A percentile compares a stretch with the other conserved stretches of the same genome.
phyloP scores from a whole-genome alignment of 2,888 invertebrate species.

The Liodrosophila aerea region DNA sequence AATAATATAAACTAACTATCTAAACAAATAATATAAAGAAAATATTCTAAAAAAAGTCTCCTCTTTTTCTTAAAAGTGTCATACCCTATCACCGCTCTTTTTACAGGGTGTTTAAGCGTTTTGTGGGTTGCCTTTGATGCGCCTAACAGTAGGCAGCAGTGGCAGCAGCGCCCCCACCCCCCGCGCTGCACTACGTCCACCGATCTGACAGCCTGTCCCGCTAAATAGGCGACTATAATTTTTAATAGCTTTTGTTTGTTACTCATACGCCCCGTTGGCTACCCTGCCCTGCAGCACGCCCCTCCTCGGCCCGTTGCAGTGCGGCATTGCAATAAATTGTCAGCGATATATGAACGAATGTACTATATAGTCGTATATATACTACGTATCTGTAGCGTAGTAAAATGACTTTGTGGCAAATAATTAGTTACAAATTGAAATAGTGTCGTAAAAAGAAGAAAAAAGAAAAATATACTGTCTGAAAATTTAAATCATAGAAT shows the following conservation, averaged over 20 bases:
- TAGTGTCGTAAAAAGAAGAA: conserved; percentile 38
- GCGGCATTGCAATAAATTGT: conserved; percentile 52
- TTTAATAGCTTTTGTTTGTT: conserved; percentile 64
- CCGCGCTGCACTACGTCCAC: background rate
- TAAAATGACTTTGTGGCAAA: conserved; percentile 61
- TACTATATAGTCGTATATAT: background rate
- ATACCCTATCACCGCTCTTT: background rate
- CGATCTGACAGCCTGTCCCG: conserved; percentile 18
- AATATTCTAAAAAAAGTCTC: too few species aligned
- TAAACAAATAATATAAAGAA: too few species aligned
- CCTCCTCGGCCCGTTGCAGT: conserved; percentile 29
- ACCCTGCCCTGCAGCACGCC: background rate
- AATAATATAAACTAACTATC: too few species aligned
- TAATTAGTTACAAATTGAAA: conserved; percentile 61
- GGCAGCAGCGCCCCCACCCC: conserved; percentile 13
- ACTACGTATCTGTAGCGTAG: conserved; percentile 21
- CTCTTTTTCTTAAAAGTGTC: too few species aligned
- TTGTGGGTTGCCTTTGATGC: conserved; percentile 62
- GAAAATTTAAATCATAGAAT: conserved; percentile 18
- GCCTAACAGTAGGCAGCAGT: conserved; percentile 57
- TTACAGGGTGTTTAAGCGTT: conserved; percentile 37
- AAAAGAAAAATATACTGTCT: background rate
- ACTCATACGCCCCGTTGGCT: conserved; percentile 50
- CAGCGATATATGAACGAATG: conserved; percentile 23
- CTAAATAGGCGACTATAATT: conserved; percentile 62